These are phyloP conservation scores for Athalia rosae DNA, from an alignment of 2,888 invertebrate genomes.

Conservation along the genomic window DNA sequence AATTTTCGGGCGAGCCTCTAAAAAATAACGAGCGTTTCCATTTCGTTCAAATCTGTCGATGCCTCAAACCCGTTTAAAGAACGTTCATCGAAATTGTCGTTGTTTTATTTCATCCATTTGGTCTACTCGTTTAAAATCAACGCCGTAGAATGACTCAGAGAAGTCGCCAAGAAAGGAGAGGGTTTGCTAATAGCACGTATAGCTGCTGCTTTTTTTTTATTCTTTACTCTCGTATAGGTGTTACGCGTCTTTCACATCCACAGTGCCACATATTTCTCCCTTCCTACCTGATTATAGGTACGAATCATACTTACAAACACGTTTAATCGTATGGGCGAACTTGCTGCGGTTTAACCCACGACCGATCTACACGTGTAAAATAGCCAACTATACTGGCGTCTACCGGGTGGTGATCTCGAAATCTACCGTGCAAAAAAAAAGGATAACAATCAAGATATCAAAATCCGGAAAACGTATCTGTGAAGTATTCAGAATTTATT, in stretches of 20 bases:
- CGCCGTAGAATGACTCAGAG: constrained; percentile 62
- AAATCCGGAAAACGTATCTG: not conserved
- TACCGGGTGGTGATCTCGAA: constrained; percentile 23
- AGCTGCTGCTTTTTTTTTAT: no score
- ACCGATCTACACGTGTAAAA: constrained; percentile 15
- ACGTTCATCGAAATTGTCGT: not conserved
- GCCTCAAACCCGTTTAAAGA: constrained; percentile 13
- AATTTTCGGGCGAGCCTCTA: not conserved
- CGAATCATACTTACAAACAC: not conserved
- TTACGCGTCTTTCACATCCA: constrained; percentile 24
- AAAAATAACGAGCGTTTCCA: not conserved
- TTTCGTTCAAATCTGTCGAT: not conserved
- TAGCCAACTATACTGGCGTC: not conserved
- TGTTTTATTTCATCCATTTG: not conserved
- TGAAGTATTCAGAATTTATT: not conserved
- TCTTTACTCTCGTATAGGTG: constrained; percentile 29
- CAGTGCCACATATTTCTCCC: not conserved
- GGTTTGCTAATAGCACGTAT: constrained; percentile 56
- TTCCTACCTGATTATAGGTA: constrained; percentile 6
- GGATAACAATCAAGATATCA: no score
- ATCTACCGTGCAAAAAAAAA: not conserved
- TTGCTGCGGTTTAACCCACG: constrained; percentile 24
- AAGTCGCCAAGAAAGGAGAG: constrained; percentile 64
- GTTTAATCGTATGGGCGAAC: constrained; percentile 18
- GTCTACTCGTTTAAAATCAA: constrained; percentile 17